These are phyloP conservation scores for Cyprinella venusta DNA, from an alignment of 2,797 vertebrate genomes.

Conservation along the genomic window DNA sequence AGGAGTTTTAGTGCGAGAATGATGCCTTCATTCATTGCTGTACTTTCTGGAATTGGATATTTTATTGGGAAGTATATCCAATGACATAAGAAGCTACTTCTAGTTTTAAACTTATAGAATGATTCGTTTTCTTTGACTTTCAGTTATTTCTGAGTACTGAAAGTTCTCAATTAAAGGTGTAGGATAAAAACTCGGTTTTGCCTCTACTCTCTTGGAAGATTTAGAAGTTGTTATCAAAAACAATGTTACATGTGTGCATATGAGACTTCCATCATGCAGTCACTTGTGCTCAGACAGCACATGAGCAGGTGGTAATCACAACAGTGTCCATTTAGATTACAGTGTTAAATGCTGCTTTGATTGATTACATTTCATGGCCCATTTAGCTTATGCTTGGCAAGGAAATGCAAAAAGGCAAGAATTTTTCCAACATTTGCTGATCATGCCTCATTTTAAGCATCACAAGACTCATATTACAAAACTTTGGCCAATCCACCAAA, in stretches of 20 bases:
- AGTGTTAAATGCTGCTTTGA: constrained; percentile 39
- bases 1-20: background rate
- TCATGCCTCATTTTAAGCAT: background rate
- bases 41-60: background rate
- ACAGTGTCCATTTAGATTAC: constrained; percentile 43
- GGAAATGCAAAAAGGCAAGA: constrained; percentile 15
- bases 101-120: background rate
- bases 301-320: constrained; percentile 37
- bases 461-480: background rate
- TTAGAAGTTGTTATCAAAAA: background rate
- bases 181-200: background rate
- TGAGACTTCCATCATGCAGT: constrained; percentile 28
- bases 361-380: constrained; percentile 45
- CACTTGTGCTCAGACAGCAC: constrained; percentile 41
- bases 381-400: constrained; percentile 42
- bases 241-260: constrained; percentile 1
- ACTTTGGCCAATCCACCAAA: background rate
- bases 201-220: background rate
- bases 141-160: background rate
- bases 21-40: background rate
- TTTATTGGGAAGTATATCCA: background rate
- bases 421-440: background rate
- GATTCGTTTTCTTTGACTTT: background rate
- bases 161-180: background rate
- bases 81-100: background rate